A percentile compares a stretch with the other conserved stretches of the same genome.
Conservation (phyloP, 2,888 invertebrate genomes). For the Rhodophaea formosa region DNA sequence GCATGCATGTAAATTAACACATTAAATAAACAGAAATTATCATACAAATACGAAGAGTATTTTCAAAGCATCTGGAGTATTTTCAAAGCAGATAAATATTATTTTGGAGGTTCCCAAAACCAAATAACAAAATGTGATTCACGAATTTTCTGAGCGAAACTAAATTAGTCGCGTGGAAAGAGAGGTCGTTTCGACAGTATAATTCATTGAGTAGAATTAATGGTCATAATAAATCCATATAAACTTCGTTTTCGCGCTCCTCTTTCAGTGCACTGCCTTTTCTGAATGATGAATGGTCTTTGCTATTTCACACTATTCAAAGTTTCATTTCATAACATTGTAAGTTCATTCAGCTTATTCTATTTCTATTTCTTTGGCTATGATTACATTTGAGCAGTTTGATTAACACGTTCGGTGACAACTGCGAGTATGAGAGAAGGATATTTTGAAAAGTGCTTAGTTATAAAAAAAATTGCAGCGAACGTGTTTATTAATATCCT, state of each 20-base stretch:
- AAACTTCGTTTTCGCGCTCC: not conserved
- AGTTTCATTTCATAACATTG: no score
- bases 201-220: conserved; percentile 46
- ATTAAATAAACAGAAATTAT: no score
- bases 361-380: no score
- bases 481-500: no score
- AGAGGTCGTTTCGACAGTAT: conserved; percentile 44
- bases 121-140: not conserved
- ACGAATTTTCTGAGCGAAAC: not conserved
- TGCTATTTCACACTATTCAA: not conserved
- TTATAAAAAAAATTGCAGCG: no score
- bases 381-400: no score
- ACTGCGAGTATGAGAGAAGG: no score
- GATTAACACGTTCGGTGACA: no score
- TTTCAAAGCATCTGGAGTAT: not conserved
- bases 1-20: no score
- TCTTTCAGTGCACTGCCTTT: not conserved
- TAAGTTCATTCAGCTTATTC: no score
- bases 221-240: conserved; percentile 10
- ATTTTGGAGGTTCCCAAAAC: not conserved
- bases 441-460: no score
- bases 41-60: not conserved
- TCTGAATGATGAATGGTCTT: not conserved
- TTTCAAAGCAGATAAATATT: not conserved
- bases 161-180: not conserved